Evolutionary conservation across 2,797 vertebrate species (phyloP).

Genomic region (Bradypodion pumilum): DNA sequence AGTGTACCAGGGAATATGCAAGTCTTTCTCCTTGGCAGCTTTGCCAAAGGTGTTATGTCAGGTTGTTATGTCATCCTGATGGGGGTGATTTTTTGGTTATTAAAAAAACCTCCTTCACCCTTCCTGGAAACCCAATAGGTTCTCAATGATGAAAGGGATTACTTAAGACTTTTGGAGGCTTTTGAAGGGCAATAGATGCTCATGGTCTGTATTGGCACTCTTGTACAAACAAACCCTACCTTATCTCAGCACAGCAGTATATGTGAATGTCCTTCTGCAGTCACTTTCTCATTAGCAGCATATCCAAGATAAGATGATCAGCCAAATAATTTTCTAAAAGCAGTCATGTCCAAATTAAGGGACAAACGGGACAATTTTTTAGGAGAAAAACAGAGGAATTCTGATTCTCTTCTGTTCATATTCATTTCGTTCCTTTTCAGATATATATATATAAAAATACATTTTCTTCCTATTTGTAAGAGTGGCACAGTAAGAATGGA

Average conservation of each 20-base stretch:
- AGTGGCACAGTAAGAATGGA: slow-evolving; percentile 24
- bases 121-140: no score
- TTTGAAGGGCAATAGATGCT: not conserved
- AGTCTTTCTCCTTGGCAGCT: not conserved
- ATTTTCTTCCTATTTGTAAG: not conserved
- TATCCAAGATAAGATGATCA: not conserved
- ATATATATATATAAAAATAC: not conserved
- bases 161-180: no score
- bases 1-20: not conserved
- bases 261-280: not conserved
- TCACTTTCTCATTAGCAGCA: not conserved
- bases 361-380: not conserved
- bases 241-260: not conserved
- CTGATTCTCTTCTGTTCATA: not conserved
- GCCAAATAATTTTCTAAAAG: not conserved
- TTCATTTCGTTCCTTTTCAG: not conserved
- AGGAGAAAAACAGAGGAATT: not conserved
- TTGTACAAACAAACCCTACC: not conserved
- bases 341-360: not conserved
- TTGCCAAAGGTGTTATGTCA: not conserved
- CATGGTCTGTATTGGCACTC: not conserved
- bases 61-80: no score
- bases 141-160: no score
- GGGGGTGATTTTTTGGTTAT: no score
- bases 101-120: no score